These are phyloP conservation scores for Melanotaenia duboulayi DNA, from an alignment of 2,113 vertebrate species.

Conservation along the genomic window DNA sequence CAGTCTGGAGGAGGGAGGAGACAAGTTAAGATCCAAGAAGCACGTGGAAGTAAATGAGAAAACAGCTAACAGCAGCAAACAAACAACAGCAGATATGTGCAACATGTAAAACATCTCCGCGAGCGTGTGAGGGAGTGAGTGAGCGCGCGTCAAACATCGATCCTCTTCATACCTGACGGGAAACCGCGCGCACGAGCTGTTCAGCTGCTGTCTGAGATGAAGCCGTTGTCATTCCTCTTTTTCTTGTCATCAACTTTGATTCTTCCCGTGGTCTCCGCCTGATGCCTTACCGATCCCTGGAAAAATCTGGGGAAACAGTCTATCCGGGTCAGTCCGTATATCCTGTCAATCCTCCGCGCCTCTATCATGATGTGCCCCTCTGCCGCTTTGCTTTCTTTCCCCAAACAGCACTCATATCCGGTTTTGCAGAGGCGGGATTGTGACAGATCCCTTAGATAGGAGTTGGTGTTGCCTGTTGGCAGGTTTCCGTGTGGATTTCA, in stretches of 20 bases:
- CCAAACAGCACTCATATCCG: slow-evolving; percentile 37
- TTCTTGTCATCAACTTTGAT: slow-evolving; percentile 35
- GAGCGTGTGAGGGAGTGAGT: neutral
- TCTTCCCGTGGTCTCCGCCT: slow-evolving; percentile 7
- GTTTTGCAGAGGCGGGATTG: neutral
- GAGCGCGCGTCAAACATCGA: neutral
- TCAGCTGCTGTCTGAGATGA: slow-evolving; percentile 13
- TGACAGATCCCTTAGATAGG: neutral
- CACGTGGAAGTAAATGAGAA: neutral
- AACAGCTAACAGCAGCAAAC: no score
- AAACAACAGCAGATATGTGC: slow-evolving; percentile 5
- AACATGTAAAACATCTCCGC: slow-evolving; percentile 35
- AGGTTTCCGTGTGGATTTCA: slow-evolving; percentile 28
- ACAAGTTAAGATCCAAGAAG: slow-evolving; percentile 2
- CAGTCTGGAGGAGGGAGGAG: slow-evolving; percentile 37
- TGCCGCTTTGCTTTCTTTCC: slow-evolving; percentile 18
- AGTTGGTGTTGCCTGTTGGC: slow-evolving; percentile 27
- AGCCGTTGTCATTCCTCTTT: slow-evolving; percentile 32
- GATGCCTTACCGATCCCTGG: neutral
- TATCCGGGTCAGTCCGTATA: neutral
- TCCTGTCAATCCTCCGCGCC: slow-evolving; percentile 18
- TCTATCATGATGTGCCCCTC: slow-evolving; percentile 23
- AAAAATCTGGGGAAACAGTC: slow-evolving; percentile 14
- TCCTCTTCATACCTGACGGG: slow-evolving; percentile 43
- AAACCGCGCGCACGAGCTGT: slow-evolving; percentile 15